Conservation (phyloP, 2,797 vertebrate genomes). For the Naso thynnoides region DNA sequence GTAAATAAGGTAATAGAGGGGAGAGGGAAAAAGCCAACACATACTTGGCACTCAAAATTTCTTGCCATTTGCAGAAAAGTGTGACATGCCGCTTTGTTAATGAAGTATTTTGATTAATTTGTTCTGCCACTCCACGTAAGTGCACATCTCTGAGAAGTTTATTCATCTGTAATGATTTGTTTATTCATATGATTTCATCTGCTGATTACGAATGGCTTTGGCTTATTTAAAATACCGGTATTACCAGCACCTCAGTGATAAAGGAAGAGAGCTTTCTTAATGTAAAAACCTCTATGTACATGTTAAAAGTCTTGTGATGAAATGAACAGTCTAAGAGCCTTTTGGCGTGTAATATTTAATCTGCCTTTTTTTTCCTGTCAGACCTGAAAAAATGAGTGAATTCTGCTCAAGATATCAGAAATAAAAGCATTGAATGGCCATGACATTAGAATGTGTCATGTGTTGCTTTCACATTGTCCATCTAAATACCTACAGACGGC, state of each 20-base stretch:
- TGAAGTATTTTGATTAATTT: slow-evolving; percentile 52
- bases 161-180: slow-evolving; percentile 42
- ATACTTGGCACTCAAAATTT: slow-evolving; percentile 34
- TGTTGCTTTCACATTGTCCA: slow-evolving; percentile 35
- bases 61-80: slow-evolving; percentile 35
- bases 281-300: slow-evolving; percentile 86
- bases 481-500: background rate
- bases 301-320: slow-evolving; percentile 89
- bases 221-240: slow-evolving; percentile 79
- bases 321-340: slow-evolving; percentile 80
- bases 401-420: slow-evolving; percentile 83
- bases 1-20: slow-evolving; percentile 47
- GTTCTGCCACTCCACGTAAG: slow-evolving; percentile 50
- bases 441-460: slow-evolving; percentile 40
- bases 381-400: slow-evolving; percentile 78
- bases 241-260: slow-evolving; percentile 73
- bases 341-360: slow-evolving; percentile 84
- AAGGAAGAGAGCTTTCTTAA: slow-evolving; percentile 69
- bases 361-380: slow-evolving; percentile 80
- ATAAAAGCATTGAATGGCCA: slow-evolving; percentile 79
- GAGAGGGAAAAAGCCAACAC: background rate
- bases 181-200: slow-evolving; percentile 55
- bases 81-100: slow-evolving; percentile 46
- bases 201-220: slow-evolving; percentile 78
- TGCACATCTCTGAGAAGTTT: slow-evolving; percentile 41